phyloP scores from a whole-genome alignment of 2,797 vertebrate genomes.

The Pelochelys cantorii region DNA sequence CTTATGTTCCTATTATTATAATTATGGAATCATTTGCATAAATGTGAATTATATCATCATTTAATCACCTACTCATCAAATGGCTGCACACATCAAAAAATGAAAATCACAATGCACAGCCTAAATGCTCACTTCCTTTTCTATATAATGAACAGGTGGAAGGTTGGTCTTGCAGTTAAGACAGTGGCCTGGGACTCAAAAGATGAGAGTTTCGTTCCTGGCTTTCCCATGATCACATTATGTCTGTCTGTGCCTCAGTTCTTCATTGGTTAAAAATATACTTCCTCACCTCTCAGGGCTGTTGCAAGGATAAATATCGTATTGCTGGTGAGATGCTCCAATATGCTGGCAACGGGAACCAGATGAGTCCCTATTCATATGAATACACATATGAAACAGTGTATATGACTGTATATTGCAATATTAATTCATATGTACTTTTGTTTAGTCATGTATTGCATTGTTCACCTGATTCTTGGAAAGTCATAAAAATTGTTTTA shows the following conservation, averaged over 20 bases:
- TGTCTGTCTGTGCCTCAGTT: not conserved
- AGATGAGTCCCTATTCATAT: not conserved
- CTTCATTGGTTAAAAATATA: not conserved
- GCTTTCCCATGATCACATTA: conserved; percentile 4
- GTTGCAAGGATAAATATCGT: not conserved
- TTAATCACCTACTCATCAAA: not conserved
- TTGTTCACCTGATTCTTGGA: not conserved
- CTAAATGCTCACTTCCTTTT: not conserved
- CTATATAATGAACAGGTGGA: not conserved
- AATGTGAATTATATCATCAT: not conserved
- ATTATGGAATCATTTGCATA: not conserved
- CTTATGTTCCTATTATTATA: not conserved
- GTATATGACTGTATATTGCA: not conserved
- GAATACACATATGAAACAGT: not conserved
- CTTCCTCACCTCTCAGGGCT: not conserved
- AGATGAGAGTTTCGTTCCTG: not conserved
- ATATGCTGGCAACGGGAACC: not conserved
- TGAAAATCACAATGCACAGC: not conserved
- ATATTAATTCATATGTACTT: not conserved
- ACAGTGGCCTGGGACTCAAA: not conserved
- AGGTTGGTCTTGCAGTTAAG: fast-evolving
- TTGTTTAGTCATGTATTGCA: not conserved
- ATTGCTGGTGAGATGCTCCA: not conserved
- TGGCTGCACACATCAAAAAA: fast-evolving
- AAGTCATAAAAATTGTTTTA: not conserved